Evolutionary conservation across 2,888 invertebrate genomes (phyloP).

Genomic region (Sphaerophoria rueppellii): DNA sequence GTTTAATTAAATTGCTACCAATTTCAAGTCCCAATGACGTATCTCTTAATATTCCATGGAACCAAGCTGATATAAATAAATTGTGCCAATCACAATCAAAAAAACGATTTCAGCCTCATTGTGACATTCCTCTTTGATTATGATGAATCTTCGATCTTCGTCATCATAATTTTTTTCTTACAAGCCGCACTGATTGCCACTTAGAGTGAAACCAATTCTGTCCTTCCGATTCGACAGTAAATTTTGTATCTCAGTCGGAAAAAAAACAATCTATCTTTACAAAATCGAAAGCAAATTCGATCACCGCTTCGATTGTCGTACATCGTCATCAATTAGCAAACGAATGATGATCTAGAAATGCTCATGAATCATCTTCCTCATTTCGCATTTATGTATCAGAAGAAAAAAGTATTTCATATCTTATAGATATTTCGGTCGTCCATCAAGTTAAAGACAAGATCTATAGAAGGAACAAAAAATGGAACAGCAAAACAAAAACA

Average conservation of each 20-base stretch:
- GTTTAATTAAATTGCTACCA: slow-evolving; percentile 10
- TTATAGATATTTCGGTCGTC: background rate
- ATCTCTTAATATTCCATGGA: background rate
- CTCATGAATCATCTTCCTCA: slow-evolving; percentile 64
- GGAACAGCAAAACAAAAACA: slow-evolving; percentile 37
- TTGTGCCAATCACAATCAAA: slow-evolving; percentile 56
- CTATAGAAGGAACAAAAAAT: background rate
- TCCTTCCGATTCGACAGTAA: slow-evolving; percentile 35
- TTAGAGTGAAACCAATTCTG: slow-evolving; percentile 39
- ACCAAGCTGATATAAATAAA: slow-evolving; percentile 25
- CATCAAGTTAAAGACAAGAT: slow-evolving; percentile 1
- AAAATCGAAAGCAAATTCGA: slow-evolving; percentile 69
- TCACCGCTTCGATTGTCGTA: slow-evolving; percentile 32
- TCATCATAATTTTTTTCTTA: slow-evolving; percentile 41
- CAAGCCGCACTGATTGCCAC: slow-evolving; percentile 71
- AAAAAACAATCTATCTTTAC: background rate
- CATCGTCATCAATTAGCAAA: slow-evolving; percentile 72
- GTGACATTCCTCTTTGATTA: slow-evolving; percentile 70
- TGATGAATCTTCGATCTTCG: slow-evolving; percentile 72
- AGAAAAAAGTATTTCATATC: slow-evolving; percentile 23
- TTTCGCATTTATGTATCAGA: background rate
- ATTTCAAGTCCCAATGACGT: slow-evolving; percentile 41
- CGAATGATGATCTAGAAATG: slow-evolving; percentile 70
- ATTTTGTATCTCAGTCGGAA: background rate
- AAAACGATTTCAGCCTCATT: slow-evolving; percentile 2